Base-by-base conservation (phyloP, 92 coral and sea anemone genomes). In the Blastomussa wellsi region DNA sequence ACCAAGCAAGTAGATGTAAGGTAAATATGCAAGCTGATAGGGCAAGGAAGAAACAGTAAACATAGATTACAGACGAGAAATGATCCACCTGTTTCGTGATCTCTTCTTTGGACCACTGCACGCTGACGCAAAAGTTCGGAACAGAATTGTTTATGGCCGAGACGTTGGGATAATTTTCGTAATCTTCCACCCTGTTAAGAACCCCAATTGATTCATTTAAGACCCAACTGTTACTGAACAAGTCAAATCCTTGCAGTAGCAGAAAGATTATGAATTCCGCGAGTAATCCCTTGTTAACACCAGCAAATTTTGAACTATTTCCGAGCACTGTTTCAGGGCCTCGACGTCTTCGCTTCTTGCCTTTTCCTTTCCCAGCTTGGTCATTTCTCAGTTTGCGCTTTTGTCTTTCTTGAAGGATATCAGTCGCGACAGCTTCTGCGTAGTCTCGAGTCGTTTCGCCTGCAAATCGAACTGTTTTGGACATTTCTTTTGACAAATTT, bases 171-270 rank as follows among this genome's bases (percentile, higher is more conserved):
- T 42, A 72, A 48, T 78, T 85, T 74, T 90, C 83, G 49, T 76
- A 88, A 28, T 68, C 79, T 49, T 89, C 51, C 22, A 91, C 47
- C n/a, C 86, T 87, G 48, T 53, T 78, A 39, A 86, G 88, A 41
- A 91, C 93, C 14, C 16, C 80, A 77, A 86, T 67, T 26, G 95
- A 95, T 72, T 92, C 92, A 36, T 44, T 84, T 53, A 92, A 85
- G 29, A 91, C 98, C 91, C 95, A 90, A 69, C 82, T 86, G 86
- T 92, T 92, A 31, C 94, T 94, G 67, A 96, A 91, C 37, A 94
- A 74, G 85, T 96, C 95, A 73, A 96, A 94, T 14, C 98, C 98
- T 78, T 96, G 98, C 17, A 92, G 88, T 10, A 94, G 77, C 24
- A 94, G 67, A 69, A 96, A 96, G 59, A 96, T 88, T 5, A 94